Evolutionary conservation across 2,797 vertebrate species (phyloP).

Genomic region (Hydrophis major): DNA sequence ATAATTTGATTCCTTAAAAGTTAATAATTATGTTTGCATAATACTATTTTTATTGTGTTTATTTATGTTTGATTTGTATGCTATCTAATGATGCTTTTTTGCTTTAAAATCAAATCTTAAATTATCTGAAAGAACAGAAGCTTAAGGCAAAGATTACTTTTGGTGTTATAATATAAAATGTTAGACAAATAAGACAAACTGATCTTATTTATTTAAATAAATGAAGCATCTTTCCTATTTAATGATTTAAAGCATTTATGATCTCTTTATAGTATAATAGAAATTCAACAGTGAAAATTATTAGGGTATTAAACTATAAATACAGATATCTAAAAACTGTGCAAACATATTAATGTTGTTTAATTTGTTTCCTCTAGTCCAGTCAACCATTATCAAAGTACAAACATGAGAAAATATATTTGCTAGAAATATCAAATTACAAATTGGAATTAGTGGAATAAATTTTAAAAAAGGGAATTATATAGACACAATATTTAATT

Average conservation of each 20-base stretch:
- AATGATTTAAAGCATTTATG: constrained; percentile 16
- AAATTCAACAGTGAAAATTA: constrained; percentile 9
- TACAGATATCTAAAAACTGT: constrained; percentile 14
- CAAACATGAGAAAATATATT: constrained; percentile 7
- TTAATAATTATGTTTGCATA: constrained; percentile 28
- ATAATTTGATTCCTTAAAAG: constrained; percentile 38
- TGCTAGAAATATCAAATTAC: not conserved
- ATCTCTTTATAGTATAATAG: constrained; percentile 26
- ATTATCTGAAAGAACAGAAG: constrained; percentile 6
- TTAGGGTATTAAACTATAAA: constrained; percentile 26
- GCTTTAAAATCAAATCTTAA: constrained; percentile 37
- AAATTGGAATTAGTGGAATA: constrained; percentile 7
- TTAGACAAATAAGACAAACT: not conserved
- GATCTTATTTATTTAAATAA: constrained; percentile 8
- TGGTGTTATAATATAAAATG: constrained; percentile 34
- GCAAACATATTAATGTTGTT: constrained; percentile 11
- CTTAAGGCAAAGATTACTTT: not conserved
- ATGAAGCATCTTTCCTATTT: constrained; percentile 7
- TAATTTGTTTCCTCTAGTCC: not conserved
- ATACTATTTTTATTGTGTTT: constrained; percentile 33
- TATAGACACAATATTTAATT: not conserved
- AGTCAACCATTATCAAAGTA: constrained; percentile 10
- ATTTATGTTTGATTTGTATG: constrained; percentile 37
- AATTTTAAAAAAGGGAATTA: not conserved
- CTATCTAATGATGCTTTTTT: constrained; percentile 1